Base-by-base conservation (phyloP, 1,140 invertebrate genomes). In the Drosophila burlai region DNA sequence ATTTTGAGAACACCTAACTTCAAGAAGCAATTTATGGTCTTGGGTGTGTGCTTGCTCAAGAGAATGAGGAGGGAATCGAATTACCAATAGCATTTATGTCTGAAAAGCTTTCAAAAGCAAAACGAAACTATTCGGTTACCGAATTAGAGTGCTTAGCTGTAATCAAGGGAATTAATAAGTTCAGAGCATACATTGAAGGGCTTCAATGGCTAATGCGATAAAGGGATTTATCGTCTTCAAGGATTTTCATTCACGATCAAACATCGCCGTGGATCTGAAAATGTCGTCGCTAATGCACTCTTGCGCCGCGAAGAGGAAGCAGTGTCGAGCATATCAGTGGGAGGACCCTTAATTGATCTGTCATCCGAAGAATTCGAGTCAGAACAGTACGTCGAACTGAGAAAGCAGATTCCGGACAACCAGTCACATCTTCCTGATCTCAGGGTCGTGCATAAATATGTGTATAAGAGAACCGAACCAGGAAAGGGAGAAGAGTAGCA, bases 61-160 rank as follows among this genome's bases (percentile, higher is more conserved):
- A 49, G 11, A 58, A 50, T 3, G 61, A 60, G 1, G 68, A 83
- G 8, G 71, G 66, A 4, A 24, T 45, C 11, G 76, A 72, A 47
- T 15, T 52, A 24, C 72, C 89, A 0, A 76, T 91, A 34, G 8
- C 31, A 3, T 34, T 34, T 10, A 34, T 34, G 31, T 34, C 31
- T 34, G 31, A 34, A 34, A 34, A 34, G 31, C 31, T 34, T 10
- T 10, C 31, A 34, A 34, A 34, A 10, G 31, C 31, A 34, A 9
- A 8, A 80, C 61, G 66, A 18, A 76, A 80, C 36, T 81, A 75
- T 49, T 60, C 71, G 0, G 76, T 82, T 6, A 80, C 76, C 8
- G 68, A 82, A 24, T 60, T 73, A 45, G 78, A 80, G 66, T 67
- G 69, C 26, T 55, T 76, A 21, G 80, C 66, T 4, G 72, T 62